Evolutionary conservation across 2,888 invertebrate genomes (phyloP), one percentile per base, ranked within the genome.

Genomic region (Hedya salicella): DNA sequence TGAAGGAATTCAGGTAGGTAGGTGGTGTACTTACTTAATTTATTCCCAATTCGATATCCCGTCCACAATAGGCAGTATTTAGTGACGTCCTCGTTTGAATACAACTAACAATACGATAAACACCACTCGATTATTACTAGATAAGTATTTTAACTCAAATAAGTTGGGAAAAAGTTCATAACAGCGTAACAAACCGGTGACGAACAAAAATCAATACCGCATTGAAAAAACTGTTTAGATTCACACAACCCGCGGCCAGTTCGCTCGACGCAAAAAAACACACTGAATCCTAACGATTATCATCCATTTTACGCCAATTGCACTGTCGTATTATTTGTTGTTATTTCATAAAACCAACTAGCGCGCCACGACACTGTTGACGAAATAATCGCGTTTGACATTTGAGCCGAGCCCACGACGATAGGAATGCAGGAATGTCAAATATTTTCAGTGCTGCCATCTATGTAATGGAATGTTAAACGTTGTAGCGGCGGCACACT

Each of bases 401-500:
- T 94, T 94, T 94, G 93, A 93, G 94, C 94, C 94, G 94, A 94
- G 94, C 94, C 94, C 94, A 94, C 93, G 90, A 92, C 93, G 89
- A 86, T 88, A 81, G 94, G 94, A 93, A 94, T 94, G 92, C 86
- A 78, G 78, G 94, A 93, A 94, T 94, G 93, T 93, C 92, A 94
- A 94, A 93, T 94, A 94, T 94, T 94, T 91, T 93, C 93, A 93
- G 93, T 93, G 92, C 92, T 91, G 93, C 92, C 94, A 93, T 91
- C 94, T 94, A 81, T 87, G 85, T 87, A 84, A 80, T 83, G 93
- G 93, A 91, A 91, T 93, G 79, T 82, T 74, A 85, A 89, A 75
- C 68, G 40, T 49, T 59, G 64, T 70, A 80, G 81, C 82, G 89
- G 90, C 90, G 87, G 86, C 81, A 78, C 81, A 87, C 84, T 86